Conservation (phyloP, 2,113 vertebrate genomes). For the Nannospalax galili region DNA sequence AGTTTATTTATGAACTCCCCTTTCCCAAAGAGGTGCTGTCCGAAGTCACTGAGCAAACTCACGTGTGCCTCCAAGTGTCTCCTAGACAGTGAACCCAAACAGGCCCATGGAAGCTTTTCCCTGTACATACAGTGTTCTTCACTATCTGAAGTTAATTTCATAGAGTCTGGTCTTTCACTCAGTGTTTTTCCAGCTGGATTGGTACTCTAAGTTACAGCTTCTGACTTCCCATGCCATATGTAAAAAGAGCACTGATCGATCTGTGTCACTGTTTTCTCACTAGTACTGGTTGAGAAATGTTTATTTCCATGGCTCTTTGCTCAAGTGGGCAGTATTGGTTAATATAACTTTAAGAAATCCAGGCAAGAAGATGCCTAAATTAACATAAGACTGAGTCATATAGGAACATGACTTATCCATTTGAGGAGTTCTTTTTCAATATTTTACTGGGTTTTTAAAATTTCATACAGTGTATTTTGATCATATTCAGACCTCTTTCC, state of each 20-base stretch:
- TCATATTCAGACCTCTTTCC: too few relatives aligned
- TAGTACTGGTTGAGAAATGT: not conserved
- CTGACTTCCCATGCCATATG: not conserved
- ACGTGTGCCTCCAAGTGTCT: not conserved
- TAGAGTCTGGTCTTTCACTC: not conserved
- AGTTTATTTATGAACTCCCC: not conserved
- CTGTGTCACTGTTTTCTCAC: not conserved
- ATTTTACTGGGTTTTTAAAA: too few relatives aligned
- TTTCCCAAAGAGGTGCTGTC: not conserved
- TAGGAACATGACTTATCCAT: not conserved
- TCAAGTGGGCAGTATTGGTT: not conserved
- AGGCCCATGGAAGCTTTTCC: not conserved
- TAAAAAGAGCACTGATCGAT: not conserved
- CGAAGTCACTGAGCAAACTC: not conserved
- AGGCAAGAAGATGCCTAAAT: not conserved
- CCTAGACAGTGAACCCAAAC: not conserved
- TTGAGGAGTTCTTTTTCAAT: not conserved
- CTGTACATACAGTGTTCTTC: not conserved
- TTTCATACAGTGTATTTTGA: too few relatives aligned
- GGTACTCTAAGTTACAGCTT: not conserved
- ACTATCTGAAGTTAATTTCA: not conserved
- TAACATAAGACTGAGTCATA: not conserved
- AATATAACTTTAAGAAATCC: constrained; percentile 11
- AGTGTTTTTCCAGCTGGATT: not conserved
- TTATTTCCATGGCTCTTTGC: not conserved